phyloP scores from a whole-genome alignment of 2,797 vertebrate species.

The Prionace glauca region DNA sequence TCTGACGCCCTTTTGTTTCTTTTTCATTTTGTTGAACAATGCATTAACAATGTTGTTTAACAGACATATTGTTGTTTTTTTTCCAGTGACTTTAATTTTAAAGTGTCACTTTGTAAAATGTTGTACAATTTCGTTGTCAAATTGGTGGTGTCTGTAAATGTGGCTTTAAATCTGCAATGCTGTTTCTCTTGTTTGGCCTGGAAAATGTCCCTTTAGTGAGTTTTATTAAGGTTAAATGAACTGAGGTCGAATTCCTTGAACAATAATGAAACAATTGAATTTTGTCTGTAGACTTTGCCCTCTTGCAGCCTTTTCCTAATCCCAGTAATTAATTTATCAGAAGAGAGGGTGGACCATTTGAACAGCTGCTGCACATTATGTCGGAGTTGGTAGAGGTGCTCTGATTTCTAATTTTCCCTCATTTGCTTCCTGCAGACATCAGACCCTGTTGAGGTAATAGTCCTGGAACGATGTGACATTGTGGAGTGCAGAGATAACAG shows the following conservation, averaged over 20 bases:
- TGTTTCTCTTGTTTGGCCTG: neutral
- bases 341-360: conserved; percentile 1
- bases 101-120: neutral
- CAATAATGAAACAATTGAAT: conserved; percentile 43
- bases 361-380: neutral
- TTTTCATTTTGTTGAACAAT: neutral
- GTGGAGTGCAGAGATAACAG: conserved; percentile 47
- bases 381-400: neutral
- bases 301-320: conserved; percentile 43
- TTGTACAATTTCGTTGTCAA: neutral
- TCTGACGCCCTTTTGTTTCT: neutral
- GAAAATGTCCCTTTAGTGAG: neutral
- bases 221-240: conserved; percentile 9
- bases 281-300: neutral
- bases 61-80: neutral
- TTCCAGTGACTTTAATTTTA: neutral
- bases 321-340: conserved; percentile 16
- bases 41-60: neutral
- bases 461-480: conserved; percentile 47
- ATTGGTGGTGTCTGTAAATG: no score
- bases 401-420: conserved; percentile 36
- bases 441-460: conserved; percentile 48
- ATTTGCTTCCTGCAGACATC: conserved; percentile 45
- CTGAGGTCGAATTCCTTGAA: conserved; percentile 36
- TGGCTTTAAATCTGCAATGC: conserved; percentile 3